Base-by-base conservation (phyloP, 2,113 vertebrate genomes). In the Chaetops frenatus region DNA sequence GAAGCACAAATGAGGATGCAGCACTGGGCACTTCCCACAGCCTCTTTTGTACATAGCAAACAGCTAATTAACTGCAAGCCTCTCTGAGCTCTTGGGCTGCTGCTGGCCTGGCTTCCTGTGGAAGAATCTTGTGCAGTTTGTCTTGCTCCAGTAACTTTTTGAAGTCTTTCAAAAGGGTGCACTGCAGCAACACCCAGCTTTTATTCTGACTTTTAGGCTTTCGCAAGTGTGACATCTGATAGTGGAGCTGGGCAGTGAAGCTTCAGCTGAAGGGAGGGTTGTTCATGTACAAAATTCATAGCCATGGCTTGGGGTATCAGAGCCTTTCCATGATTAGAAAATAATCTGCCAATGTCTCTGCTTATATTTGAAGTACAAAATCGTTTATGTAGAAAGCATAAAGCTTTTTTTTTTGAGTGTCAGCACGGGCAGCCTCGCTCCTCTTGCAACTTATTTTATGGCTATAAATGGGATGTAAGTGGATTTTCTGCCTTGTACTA, bases 111-210 rank as follows among this genome's bases (percentile, higher is more conserved):
- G 2, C 87, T 96, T 92, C 35, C 36, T 86, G 24, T 3, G 12
- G 50, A 62, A 56, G 45, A 50, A 57, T 80, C 82, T 66, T 53
- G 60, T 48, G 70, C 48, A 13, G 53, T 86, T 78, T 85, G 65
- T 83, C 90, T 86, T 81, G 90, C 91, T 95, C 81, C 95, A 93
- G 35, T 96, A 88, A 86, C 67, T 95, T 96, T 78, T 40, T 88
- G 83, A 96, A 94, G 88, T 86, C 74, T 95, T 91, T 96, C 67
- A 84, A 47, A 92, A 27, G n/a, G 8, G 21, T 61, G 51, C 29
- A 2, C 45, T 50, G 86, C 58, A 70, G 67, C 67, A 87, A 25
- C 12, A 7, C 44, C 11, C 42, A 6, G 57, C 36, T 96, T 96
- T 92, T 86, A 45, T 72, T 91, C 45, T 38, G 73, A 35, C 50